Conservation (phyloP, 2,113 vertebrate species). For the Antechinus stuartii region DNA sequence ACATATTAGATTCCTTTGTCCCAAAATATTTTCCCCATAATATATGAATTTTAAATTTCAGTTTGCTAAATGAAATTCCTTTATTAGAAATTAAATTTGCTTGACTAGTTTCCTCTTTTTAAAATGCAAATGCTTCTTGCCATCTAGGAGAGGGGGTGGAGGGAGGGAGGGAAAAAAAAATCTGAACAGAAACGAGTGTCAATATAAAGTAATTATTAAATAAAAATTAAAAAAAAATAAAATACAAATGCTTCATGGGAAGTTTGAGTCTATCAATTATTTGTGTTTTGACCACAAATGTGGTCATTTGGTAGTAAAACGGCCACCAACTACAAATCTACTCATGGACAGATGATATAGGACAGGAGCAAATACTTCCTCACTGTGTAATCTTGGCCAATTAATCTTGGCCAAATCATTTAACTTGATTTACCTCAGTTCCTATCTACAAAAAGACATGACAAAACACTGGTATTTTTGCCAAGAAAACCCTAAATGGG, state of each 20-base stretch:
- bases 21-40: not conserved
- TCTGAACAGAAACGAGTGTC: too few relatives aligned
- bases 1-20: not conserved
- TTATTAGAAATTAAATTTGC: slow-evolving; percentile 4
- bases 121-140: slow-evolving; percentile 12
- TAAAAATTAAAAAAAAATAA: too few relatives aligned
- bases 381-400: not conserved
- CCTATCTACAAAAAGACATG: too few relatives aligned
- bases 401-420: not conserved
- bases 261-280: slow-evolving; percentile 24
- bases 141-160: too few relatives aligned
- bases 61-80: not conserved
- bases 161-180: too few relatives aligned
- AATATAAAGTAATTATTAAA: too few relatives aligned
- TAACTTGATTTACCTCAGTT: not conserved
- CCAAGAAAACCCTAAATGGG: not conserved
- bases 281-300: not conserved
- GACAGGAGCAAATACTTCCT: not conserved
- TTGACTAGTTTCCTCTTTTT: not conserved
- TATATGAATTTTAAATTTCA: slow-evolving; percentile 11
- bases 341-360: not conserved
- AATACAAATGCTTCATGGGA: not conserved
- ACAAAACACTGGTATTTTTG: not conserved
- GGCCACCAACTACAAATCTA: not conserved
- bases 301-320: not conserved